Evolutionary conservation across 1,140 invertebrate genomes (phyloP), one percentile per base, ranked within the genome.

Genomic region (Conus betulinus): DNA sequence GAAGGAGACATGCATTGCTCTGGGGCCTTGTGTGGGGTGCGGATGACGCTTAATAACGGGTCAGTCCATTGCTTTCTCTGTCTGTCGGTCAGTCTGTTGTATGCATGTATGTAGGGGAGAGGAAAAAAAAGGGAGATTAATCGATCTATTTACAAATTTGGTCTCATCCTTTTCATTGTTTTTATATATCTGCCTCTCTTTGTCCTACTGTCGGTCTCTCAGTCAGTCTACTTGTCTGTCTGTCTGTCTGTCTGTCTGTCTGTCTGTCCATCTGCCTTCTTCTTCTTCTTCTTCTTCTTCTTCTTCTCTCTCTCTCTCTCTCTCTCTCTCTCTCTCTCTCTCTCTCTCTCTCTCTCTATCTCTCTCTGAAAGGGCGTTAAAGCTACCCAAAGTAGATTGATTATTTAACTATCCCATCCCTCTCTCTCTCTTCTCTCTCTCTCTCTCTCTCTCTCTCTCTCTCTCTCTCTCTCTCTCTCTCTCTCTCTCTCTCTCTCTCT

Each of bases 291-390:
- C 23, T n/a, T 23, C 20, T 23, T n/a, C 23, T n/a, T 23, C 20
- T 23, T n/a, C 23, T n/a, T 23, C 67, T 71, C 67, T 71, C 67
- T 71, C 23, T 71, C 67, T 71, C 67, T 71, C 67, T 71, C 67
- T 20, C 67, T 71, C 67, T 71, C 67, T 71, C 67, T 71, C 67
- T 71, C 67, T 71, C 67, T 71, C 67, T 71, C 67, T 71, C 67
- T 71, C 67, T 57, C 55, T 57, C 55, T 57, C 55, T 57, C 55
- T 57, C 55, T 57, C 55, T 57, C 55, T 57, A 57, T 57, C 55
- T 57, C 55, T 13, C 55, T 57, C 55, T 57, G n/a, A n/a, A n/a
- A n/a, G n/a, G n/a, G n/a, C n/a, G n/a, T n/a, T n/a, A n/a, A n/a
- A n/a, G n/a, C n/a, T n/a, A n/a, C n/a, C n/a, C n/a, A n/a, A n/a